Conservation (phyloP, 2,888 invertebrate genomes). For the Cactoblastis cactorum region DNA sequence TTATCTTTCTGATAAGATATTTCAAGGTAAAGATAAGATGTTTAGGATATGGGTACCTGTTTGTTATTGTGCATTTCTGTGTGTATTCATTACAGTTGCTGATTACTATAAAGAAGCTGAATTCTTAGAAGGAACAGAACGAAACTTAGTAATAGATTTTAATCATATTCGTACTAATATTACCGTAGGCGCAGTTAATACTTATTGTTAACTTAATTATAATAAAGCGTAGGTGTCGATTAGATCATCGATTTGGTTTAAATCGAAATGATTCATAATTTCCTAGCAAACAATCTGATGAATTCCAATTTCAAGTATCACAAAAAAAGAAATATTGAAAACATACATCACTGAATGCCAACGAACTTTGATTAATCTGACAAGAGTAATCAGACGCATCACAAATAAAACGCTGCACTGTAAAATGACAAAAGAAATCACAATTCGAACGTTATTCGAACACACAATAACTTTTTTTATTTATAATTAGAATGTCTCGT, state of each 20-base stretch:
- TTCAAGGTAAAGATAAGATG: not conserved
- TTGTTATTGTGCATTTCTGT: not conserved
- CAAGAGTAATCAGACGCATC: not conserved
- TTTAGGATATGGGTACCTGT: not conserved
- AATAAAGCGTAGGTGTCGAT: constrained; percentile 52
- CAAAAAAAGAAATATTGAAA: constrained; percentile 5
- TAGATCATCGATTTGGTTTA: constrained; percentile 44
- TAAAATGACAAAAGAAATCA: not conserved
- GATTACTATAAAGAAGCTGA: not conserved
- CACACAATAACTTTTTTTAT: not conserved
- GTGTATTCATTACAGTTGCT: not conserved
- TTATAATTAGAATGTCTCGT: not conserved
- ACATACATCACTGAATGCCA: constrained; percentile 25
- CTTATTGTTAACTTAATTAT: constrained; percentile 16
- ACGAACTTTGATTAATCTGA: constrained; percentile 40
- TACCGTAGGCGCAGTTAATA: constrained; percentile 12
- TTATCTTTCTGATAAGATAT: constrained; percentile 1
- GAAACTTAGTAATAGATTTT: not conserved
- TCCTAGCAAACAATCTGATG: constrained; percentile 4
- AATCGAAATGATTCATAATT: constrained; percentile 20
- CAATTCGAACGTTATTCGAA: not conserved
- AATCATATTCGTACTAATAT: not conserved
- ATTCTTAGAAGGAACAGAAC: not conserved
- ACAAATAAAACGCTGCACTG: not conserved
- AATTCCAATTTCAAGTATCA: constrained; percentile 6